Evolutionary conservation across 2,113 vertebrate genomes (phyloP), one percentile per base, ranked within the genome.

Genomic region (Apus apus): DNA sequence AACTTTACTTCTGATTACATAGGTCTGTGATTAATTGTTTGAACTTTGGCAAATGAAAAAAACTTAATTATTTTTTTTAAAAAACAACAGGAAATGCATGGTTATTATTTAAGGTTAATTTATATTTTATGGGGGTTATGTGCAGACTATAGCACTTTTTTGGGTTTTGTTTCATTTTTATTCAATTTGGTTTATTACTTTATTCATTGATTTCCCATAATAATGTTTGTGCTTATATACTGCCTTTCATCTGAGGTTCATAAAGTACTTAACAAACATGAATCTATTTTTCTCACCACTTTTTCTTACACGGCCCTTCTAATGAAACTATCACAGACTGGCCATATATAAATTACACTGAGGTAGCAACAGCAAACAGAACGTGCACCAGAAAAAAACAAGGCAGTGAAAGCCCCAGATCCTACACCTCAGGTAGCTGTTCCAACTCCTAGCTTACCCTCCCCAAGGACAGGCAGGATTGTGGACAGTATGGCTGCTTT

Each of bases 21-120:
- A 71, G 66, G 60, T 58, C 54, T 89, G 71, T 96, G 96, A 97
- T 97, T 97, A 97, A 97, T 96, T 92, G 78, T 78, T 95, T 87
- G 84, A 97, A 79, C 78, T 89, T 93, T 87, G 70, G 73, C 67
- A 94, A 94, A 95, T 88, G 89, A 66, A 78, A 90, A 83, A 77
- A 9, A 72, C 60, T 88, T 89, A 87, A 94, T 95, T 90, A 92
- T 54, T 79, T 87, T 82, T 87, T 11, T 11, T 21, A 45, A 94
- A 87, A 92, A 67, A 38, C 40, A 11, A 62, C 23, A 82, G 32
- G 95, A 91, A 84, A 72, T 29, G 5, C 8, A 17, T 15, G 83
- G 51, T 56, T 94, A 75, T 82, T 94, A 77, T 87, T 92, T 93
- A 77, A 66, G 32, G 30, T 57, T 90, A 89, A 86, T 67, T 73